phyloP scores from a whole-genome alignment of 37 sponge, comb jelly and placozoan species.

The Cliona cf. orientalis region DNA sequence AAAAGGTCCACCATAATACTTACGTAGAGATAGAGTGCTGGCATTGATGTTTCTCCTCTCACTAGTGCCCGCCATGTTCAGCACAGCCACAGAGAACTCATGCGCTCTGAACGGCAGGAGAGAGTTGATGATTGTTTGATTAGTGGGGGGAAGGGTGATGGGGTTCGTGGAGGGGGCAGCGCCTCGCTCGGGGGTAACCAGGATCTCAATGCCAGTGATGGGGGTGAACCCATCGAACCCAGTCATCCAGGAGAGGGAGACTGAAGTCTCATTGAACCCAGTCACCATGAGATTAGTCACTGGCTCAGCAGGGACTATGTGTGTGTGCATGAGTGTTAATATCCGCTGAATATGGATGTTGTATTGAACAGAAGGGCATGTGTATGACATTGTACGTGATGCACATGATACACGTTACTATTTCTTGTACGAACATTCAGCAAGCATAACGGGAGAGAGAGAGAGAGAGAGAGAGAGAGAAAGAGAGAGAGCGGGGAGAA shows the following conservation, averaged over 20 bases:
- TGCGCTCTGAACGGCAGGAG: slow-evolving; percentile 7
- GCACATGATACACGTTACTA: too few relatives aligned
- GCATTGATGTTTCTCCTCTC: neutral
- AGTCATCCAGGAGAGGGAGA: slow-evolving; percentile 11
- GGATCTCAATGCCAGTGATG: slow-evolving; percentile 15
- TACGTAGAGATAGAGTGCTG: slow-evolving; percentile 24
- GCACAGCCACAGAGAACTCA: slow-evolving; percentile 9
- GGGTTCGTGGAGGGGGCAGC: neutral
- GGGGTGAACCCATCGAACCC: slow-evolving; percentile 21
- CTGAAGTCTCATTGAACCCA: neutral
- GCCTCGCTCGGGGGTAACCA: neutral
- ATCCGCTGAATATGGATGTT: neutral
- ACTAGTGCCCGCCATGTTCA: slow-evolving; percentile 18
- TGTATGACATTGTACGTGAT: neutral
- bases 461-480: neutral
- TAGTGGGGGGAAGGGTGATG: neutral
- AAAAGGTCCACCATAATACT: slow-evolving; percentile 1
- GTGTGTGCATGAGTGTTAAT: slow-evolving; percentile 3
- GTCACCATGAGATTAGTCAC: neutral
- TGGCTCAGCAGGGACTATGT: slow-evolving; percentile 44
- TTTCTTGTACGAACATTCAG: too few relatives aligned
- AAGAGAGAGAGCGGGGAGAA: neutral
- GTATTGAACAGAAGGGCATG: neutral
- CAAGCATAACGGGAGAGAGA: neutral
- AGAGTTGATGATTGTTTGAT: too few relatives aligned